Base-by-base conservation (phyloP, 2,888 invertebrate species). In the Oasisia sp. region DNA sequence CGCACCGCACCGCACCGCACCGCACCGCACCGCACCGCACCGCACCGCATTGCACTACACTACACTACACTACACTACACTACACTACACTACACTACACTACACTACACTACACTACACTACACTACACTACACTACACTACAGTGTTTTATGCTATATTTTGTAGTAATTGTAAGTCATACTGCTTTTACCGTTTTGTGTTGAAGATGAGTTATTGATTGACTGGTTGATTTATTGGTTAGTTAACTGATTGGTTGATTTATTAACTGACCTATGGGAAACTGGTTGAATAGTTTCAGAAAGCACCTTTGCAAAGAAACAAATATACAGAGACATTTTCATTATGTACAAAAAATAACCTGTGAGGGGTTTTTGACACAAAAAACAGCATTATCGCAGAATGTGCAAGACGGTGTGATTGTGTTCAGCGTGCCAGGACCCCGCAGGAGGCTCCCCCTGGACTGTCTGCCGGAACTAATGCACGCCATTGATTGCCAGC, bases 391-490 rank as follows among this genome's bases (percentile, higher is more conserved):
- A 19, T 19, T 74, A 27, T 19, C 19, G 19, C 7, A 74, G 27
- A 1, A 74, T 74, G 74, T 27, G 74, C 27, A 27, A 27, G 74
- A 74, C 19, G 74, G 27, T 27, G 27, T 74, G 74, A 7, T 74
- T 74, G 74, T 27, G 27, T 74, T 74, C 74, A 74, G 74, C n/a
- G 74, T 74, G 74, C 74, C 74, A 7, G 1, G 74, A 74, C 27
- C 74, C 74, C 74, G 74, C n/a, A 74, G 74, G 14, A 50, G 89
- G 27, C 45, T 19, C 32, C 93, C 95, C 92, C 94, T 96, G 45
- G 95, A 95, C 45, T 94, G 94, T 32, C 96, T 98, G 91, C 97
- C 98, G 44, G 97, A 97, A 32, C 95, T 98, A 89, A 97, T 97
- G 94, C 96, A 97, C 0, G 95, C 95, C 0, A 97, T 97, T 93